Conservation (phyloP, 2,888 invertebrate species). For the Atethmia centrago region DNA sequence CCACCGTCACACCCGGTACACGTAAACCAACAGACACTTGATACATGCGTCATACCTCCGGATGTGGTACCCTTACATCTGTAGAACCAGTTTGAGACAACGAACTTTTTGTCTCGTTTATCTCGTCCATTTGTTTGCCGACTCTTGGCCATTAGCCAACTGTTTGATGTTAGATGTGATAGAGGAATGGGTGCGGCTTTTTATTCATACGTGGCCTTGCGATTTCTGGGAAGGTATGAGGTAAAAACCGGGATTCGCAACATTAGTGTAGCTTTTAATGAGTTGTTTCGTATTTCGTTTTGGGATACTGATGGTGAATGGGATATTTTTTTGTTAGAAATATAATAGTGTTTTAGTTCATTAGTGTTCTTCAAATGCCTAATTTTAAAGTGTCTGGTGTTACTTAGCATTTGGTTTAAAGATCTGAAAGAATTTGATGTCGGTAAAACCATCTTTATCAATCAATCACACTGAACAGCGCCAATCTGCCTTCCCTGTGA, state of each 20-base stretch:
- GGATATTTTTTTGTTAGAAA: conserved; percentile 16
- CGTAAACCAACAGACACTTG: conserved; percentile 64
- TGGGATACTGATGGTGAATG: conserved; percentile 21
- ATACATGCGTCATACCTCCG: conserved; percentile 81
- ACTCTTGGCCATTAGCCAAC: conserved; percentile 77
- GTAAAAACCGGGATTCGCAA: conserved; percentile 54
- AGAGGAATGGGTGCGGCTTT: conserved; percentile 70
- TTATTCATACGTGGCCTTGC: conserved; percentile 65
- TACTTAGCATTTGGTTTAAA: not conserved
- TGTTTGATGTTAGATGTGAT: conserved; percentile 71
- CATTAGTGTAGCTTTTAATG: conserved; percentile 50
- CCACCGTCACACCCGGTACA: conserved; percentile 53
- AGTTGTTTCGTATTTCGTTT: conserved; percentile 47
- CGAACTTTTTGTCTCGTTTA: conserved; percentile 80
- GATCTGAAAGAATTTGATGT: not conserved
- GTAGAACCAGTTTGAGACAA: conserved; percentile 79
- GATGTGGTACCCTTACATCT: conserved; percentile 81
- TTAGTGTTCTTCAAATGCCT: conserved; percentile 7
- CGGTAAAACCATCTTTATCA: not conserved
- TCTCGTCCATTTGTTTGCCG: conserved; percentile 81
- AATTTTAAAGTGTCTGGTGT: not conserved
- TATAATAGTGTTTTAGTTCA: conserved; percentile 28
- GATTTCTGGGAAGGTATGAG: conserved; percentile 65
- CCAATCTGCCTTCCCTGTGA: not conserved
- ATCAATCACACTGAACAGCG: not conserved